Evolutionary conservation across 1,140 invertebrate species (phyloP).

Genomic region (Odontomachus brunneus): DNA sequence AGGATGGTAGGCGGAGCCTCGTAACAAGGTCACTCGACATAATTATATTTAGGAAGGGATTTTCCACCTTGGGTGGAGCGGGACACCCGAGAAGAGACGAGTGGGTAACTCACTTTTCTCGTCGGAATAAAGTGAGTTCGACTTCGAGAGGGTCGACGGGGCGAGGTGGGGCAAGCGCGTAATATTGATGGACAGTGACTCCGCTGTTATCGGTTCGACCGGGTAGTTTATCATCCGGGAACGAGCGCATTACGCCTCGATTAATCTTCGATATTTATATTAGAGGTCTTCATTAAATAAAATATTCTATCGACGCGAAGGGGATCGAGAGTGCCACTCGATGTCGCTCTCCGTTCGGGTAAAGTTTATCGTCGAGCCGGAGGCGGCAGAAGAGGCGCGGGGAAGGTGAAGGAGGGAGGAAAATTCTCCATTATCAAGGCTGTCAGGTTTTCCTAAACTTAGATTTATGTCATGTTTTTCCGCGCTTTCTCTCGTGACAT

Average conservation of each 20-base stretch:
- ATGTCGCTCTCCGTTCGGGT: conserved; percentile 4
- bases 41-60: conserved; percentile 69
- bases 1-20: conserved; percentile 60
- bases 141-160: conserved; percentile 41
- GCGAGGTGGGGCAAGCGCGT: conserved; percentile 49
- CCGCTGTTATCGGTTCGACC: conserved; percentile 70
- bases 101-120: conserved; percentile 74
- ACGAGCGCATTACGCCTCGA: conserved; percentile 79
- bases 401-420: background rate
- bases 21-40: conserved; percentile 67
- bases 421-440: conserved; percentile 64
- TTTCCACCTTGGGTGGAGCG: conserved; percentile 49
- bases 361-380: conserved; percentile 8
- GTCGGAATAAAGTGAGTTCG: conserved; percentile 69
- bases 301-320: conserved; percentile 64
- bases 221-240: conserved; percentile 79
- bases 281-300: conserved; percentile 78
- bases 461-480: conserved; percentile 25
- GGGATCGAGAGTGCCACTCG: background rate
- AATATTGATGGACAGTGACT: conserved; percentile 82
- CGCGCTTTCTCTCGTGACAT: background rate
- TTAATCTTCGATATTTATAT: conserved; percentile 84
- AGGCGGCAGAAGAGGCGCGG: background rate
- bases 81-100: conserved; percentile 63
- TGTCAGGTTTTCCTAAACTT: conserved; percentile 37